Conservation (phyloP, 2,797 vertebrate species). For the Pantherophis alleghaniensis region DNA sequence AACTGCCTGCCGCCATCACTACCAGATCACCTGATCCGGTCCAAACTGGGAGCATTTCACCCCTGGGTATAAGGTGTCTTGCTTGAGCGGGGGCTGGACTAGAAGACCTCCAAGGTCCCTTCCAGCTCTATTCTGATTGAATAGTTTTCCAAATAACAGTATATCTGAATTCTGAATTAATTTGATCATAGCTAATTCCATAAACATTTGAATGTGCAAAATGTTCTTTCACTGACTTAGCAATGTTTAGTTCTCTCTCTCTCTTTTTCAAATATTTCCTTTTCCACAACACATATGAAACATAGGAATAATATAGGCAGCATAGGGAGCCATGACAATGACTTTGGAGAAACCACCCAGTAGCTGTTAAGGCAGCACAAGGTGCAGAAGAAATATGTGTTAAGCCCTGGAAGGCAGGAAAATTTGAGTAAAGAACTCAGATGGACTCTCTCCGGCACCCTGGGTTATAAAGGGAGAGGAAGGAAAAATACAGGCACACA, state of each 20-base stretch:
- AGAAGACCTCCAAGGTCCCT: no score
- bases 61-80: no score
- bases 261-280: background rate
- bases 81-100: no score
- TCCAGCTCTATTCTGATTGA: no score
- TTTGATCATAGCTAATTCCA: slow-evolving; percentile 5
- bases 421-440: background rate
- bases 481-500: background rate
- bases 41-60: no score
- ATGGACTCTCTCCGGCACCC: background rate
- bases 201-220: background rate
- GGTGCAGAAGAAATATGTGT: background rate
- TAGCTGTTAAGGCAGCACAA: background rate
- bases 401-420: background rate
- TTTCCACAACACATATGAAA: background rate
- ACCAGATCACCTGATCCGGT: no score
- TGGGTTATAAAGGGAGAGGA: background rate
- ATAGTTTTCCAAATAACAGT: background rate
- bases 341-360: background rate
- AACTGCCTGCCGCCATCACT: no score
- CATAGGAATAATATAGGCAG: background rate
- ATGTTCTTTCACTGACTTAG: background rate
- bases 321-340: background rate
- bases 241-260: background rate
- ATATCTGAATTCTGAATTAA: background rate